Conservation (phyloP, 2,113 vertebrate species). For the Tetrax tetrax region DNA sequence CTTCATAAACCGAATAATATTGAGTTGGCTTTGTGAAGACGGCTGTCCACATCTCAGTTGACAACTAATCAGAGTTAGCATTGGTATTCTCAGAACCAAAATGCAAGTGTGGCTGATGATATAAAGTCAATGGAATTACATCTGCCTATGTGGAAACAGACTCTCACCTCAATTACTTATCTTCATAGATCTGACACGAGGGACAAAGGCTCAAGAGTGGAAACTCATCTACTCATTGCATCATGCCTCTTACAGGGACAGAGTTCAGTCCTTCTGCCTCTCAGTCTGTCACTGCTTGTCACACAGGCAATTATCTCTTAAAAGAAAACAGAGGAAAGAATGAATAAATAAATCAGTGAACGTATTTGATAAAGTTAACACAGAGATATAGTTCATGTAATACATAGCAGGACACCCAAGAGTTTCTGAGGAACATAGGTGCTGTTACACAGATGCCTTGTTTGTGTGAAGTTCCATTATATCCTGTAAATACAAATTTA, state of each 20-base stretch:
- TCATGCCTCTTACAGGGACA: neutral
- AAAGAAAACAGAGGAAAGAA: neutral
- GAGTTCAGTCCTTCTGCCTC: neutral
- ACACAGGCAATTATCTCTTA: neutral
- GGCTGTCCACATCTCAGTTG: neutral
- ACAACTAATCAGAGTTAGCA: neutral
- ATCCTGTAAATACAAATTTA: neutral
- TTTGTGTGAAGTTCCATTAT: neutral
- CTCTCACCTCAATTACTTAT: neutral
- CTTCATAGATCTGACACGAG: neutral
- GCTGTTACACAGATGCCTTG: neutral
- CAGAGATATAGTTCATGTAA: neutral
- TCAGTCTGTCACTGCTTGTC: neutral
- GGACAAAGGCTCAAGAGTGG: neutral
- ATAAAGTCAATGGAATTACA: neutral
- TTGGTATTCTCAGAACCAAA: neutral
- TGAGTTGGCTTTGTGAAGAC: neutral
- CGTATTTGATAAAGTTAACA: neutral
- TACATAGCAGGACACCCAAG: neutral
- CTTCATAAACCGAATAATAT: neutral
- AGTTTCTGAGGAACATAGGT: neutral
- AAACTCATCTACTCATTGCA: neutral
- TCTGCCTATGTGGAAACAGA: neutral
- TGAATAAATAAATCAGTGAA: neutral
- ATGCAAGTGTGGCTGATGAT: neutral